A percentile compares a stretch with the other conserved stretches of the same genome.
Conservation (phyloP, 2,797 vertebrate species). For the Tadarida brasiliensis region DNA sequence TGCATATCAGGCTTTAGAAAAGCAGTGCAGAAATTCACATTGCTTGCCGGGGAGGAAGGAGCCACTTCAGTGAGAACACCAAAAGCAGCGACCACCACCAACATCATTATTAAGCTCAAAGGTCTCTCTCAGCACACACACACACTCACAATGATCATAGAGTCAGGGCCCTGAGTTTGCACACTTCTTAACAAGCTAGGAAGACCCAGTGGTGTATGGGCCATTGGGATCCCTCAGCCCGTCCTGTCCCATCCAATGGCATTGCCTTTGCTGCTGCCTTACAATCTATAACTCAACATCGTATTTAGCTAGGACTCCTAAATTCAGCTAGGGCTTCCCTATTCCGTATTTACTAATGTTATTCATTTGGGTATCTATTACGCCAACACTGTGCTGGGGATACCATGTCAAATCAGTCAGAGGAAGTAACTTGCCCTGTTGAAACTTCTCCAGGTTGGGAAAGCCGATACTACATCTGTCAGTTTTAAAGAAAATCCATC, state of each 20-base stretch:
- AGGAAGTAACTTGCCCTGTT: not conserved
- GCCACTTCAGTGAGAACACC: not conserved
- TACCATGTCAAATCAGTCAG: not conserved
- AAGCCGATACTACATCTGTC: not conserved
- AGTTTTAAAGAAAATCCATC: not conserved
- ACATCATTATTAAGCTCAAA: not conserved
- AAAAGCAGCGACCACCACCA: fast-evolving
- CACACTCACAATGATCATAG: not conserved
- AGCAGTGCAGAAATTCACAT: not conserved
- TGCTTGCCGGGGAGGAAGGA: not conserved
- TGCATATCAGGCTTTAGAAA: not conserved
- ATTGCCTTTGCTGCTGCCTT: fast-evolving
- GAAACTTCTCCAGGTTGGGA: not conserved
- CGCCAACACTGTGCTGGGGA: not conserved
- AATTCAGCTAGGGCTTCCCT: not conserved
- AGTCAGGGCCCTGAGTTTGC: not conserved
- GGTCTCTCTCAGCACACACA: not conserved
- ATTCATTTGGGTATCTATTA: not conserved
- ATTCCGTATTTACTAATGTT: not conserved
- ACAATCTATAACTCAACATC: not conserved
- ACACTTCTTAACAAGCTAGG: not conserved
- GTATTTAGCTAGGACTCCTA: not conserved
- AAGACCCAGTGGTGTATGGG: not conserved
- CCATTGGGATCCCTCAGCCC: not conserved
- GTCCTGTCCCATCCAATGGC: not conserved